Conservation (phyloP, 2,113 vertebrate species). For the Mormyrus iriodes region DNA sequence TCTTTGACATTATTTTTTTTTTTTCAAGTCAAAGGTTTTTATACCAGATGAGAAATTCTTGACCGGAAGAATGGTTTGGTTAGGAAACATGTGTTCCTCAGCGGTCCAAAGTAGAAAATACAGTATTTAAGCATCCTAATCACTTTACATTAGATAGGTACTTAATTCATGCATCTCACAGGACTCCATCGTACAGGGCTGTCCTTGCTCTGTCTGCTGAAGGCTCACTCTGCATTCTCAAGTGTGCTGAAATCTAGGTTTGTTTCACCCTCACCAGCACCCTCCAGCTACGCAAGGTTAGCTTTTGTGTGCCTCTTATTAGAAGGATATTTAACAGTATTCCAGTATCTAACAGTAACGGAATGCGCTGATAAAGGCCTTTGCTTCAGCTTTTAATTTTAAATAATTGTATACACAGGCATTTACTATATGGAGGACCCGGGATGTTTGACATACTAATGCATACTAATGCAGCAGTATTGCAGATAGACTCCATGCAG, state of each 20-base stretch:
- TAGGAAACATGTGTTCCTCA: not conserved
- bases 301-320: not conserved
- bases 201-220: not conserved
- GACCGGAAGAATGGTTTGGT: not conserved
- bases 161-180: not conserved
- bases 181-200: not conserved
- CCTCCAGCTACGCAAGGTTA: not conserved
- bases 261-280: not conserved
- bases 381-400: not conserved
- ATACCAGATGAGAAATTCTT: not conserved
- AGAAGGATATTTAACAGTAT: not conserved
- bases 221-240: not conserved
- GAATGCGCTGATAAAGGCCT: not conserved
- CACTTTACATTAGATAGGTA: not conserved
- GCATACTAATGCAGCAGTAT: not conserved
- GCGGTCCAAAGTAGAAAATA: not conserved
- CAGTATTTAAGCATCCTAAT: not conserved
- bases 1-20: not conserved
- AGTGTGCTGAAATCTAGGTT: not conserved
- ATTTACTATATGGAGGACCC: not conserved
- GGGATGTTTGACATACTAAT: not conserved
- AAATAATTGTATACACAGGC: not conserved
- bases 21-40: not conserved
- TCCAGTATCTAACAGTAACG: not conserved
- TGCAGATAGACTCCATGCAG: not conserved